Percentiles rank a stretch among this genome's conserved stretches.
phyloP scores from a whole-genome alignment of 2,888 invertebrate genomes.

The Drosophila meridionalis region DNA sequence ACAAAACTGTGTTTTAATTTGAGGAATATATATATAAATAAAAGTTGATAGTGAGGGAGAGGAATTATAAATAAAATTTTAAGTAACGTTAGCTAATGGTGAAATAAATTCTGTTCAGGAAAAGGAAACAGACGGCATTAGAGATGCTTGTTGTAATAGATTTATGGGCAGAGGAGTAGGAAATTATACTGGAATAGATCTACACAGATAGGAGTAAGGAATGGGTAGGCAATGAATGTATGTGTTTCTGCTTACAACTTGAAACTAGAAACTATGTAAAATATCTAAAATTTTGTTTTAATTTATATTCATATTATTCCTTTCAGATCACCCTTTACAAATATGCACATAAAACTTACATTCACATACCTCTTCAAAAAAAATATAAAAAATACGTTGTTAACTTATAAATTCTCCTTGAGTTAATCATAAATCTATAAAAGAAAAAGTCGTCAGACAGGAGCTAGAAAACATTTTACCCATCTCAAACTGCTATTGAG shows the following conservation, averaged over 20 bases:
- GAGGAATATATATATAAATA: not conserved
- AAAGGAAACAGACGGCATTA: not conserved
- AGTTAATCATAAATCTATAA: constrained; percentile 8
- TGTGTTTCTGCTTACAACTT: not conserved
- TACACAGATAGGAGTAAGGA: no score
- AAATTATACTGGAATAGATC: not conserved
- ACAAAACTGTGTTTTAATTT: not conserved
- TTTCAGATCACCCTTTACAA: no score
- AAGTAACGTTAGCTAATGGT: not conserved
- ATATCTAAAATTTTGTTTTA: no score
- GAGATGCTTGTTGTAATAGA: not conserved
- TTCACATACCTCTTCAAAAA: not conserved
- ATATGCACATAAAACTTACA: not conserved
- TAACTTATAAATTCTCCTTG: not conserved
- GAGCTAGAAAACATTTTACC: not conserved
- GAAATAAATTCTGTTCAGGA: not conserved
- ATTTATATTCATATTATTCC: not conserved
- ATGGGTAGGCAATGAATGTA: no score
- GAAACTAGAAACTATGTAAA: not conserved
- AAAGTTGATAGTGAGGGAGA: not conserved
- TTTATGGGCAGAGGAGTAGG: not conserved
- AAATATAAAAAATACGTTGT: not conserved
- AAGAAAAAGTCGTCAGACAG: constrained; percentile 4
- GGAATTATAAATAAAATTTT: not conserved
- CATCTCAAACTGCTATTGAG: not conserved